phyloP scores from a whole-genome alignment of 2,888 invertebrate genomes.

The Mellilla xanthometata region DNA sequence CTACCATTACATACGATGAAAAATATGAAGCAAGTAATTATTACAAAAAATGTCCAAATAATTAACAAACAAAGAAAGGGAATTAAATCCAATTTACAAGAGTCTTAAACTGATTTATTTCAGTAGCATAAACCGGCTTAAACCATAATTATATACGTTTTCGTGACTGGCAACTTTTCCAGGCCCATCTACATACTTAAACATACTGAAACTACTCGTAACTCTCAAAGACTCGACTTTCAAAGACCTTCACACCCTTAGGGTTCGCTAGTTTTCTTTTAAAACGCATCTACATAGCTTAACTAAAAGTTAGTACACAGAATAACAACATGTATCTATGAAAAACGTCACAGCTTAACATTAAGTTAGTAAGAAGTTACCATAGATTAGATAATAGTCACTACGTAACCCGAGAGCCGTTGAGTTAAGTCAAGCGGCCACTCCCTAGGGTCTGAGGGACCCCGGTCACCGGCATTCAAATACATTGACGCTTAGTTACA shows the following conservation, averaged over 20 bases:
- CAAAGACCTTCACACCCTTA: constrained; percentile 71
- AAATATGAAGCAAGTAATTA: too few species aligned
- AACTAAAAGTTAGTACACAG: too few species aligned
- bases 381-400: not conserved
- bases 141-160: too few species aligned
- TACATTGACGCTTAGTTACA: constrained; percentile 51
- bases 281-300: constrained; percentile 54
- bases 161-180: not conserved
- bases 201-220: constrained; percentile 10
- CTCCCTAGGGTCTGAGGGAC: constrained; percentile 58
- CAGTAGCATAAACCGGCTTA: too few species aligned
- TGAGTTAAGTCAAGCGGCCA: constrained; percentile 71
- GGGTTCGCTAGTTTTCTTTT: constrained; percentile 70
- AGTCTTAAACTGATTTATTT: too few species aligned
- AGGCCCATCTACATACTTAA: constrained; percentile 5
- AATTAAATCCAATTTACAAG: too few species aligned
- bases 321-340: too few species aligned
- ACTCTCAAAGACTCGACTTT: constrained; percentile 41
- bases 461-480: constrained; percentile 70
- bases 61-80: too few species aligned
- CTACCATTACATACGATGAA: too few species aligned
- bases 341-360: too few species aligned
- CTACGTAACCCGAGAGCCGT: constrained; percentile 46
- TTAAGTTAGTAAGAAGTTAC: too few species aligned
- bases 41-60: too few species aligned